phyloP scores from a whole-genome alignment of 2,113 vertebrate genomes.

The Gambusia affinis region DNA sequence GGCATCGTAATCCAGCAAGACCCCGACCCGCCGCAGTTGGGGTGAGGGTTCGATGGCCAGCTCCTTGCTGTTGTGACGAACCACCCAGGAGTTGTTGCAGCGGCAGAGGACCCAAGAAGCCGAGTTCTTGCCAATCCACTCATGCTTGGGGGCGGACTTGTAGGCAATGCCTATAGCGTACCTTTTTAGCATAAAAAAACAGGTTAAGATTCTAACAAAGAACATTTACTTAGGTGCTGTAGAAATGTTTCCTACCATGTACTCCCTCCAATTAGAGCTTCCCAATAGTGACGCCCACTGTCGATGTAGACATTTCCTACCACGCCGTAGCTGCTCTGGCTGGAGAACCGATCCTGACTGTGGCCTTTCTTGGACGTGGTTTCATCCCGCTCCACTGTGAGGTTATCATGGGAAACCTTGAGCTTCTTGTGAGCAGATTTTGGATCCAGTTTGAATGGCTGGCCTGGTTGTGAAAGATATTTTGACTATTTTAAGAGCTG shows the following conservation, averaged over 20 bases:
- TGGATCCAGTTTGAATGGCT: slow-evolving; percentile 97
- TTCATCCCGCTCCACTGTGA: slow-evolving; percentile 97
- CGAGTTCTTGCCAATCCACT: slow-evolving; percentile 97
- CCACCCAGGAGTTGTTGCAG: slow-evolving; percentile 96
- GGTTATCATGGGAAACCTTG: slow-evolving; percentile 95
- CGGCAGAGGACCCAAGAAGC: slow-evolving; percentile 96
- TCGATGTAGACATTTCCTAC: slow-evolving; percentile 97
- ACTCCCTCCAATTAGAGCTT: slow-evolving; percentile 95
- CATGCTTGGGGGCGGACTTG: slow-evolving; percentile 94
- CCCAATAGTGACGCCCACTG: slow-evolving; percentile 98
- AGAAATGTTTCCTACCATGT: slow-evolving; percentile 86
- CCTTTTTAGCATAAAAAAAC: slow-evolving; percentile 72
- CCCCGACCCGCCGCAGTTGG: slow-evolving; percentile 90
- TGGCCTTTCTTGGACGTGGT: slow-evolving; percentile 97
- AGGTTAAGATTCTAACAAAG: not conserved
- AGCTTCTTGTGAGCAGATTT: slow-evolving; percentile 97
- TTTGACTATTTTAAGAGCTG: too few relatives aligned
- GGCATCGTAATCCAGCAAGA: slow-evolving; percentile 94
- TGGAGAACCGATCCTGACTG: slow-evolving; percentile 93
- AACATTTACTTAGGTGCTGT: not conserved
- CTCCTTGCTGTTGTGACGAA: slow-evolving; percentile 96
- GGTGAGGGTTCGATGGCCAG: slow-evolving; percentile 91
- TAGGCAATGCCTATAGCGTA: slow-evolving; percentile 97
- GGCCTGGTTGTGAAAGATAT: slow-evolving; percentile 71
- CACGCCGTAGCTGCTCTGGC: slow-evolving; percentile 94